Percentiles rank a stretch among this genome's conserved stretches.
Evolutionary conservation across 2,797 vertebrate species (phyloP).

Genomic region (Lycodopsis pacificus): DNA sequence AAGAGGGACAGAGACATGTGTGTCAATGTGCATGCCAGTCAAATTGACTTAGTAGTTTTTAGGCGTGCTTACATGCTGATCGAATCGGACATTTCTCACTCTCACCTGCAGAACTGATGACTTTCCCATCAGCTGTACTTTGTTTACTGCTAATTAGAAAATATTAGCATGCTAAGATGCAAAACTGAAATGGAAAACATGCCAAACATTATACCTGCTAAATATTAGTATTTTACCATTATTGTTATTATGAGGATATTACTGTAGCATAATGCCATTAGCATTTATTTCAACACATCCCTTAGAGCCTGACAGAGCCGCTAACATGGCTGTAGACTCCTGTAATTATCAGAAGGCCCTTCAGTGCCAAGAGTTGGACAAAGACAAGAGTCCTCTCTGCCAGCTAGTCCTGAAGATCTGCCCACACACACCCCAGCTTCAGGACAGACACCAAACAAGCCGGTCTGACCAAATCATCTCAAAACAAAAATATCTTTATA

Average conservation of each 20-base stretch:
- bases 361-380: not conserved
- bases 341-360: not conserved
- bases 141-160: not conserved
- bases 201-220: not conserved
- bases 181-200: not conserved
- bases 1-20: not conserved
- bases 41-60: slow-evolving; percentile 28
- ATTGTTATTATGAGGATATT: not conserved
- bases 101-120: not conserved
- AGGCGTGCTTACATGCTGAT: not conserved
- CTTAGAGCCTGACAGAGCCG: no score
- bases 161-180: not conserved
- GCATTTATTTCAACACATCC: no score
- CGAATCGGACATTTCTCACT: not conserved
- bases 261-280: not conserved
- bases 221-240: not conserved
- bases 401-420: not conserved
- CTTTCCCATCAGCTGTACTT: not conserved
- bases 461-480: not conserved
- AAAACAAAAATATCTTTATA: not conserved
- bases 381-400: not conserved
- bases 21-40: not conserved
- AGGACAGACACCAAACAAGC: not conserved
- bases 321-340: no score
- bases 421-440: not conserved